These are phyloP conservation scores for Cenopis cana DNA, from an alignment of 2,888 invertebrate genomes.

Conservation along the genomic window DNA sequence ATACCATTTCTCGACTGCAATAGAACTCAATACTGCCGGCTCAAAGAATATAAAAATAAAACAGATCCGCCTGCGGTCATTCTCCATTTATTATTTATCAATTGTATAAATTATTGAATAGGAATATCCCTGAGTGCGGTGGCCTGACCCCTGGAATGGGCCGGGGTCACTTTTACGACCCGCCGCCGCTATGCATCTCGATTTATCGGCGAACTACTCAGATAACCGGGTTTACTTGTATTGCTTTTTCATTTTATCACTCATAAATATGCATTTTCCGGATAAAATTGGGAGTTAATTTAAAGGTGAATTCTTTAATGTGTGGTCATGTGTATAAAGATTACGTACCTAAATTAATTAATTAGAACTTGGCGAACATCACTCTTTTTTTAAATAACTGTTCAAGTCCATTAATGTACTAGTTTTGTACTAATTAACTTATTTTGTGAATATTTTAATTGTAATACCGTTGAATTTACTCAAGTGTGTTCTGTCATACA, in stretches of 20 bases:
- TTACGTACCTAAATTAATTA: neutral
- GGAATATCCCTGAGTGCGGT: conserved; percentile 56
- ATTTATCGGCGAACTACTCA: conserved; percentile 53
- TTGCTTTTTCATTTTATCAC: conserved; percentile 6
- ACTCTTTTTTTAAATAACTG: neutral
- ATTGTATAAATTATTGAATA: conserved; percentile 83
- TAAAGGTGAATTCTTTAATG: neutral
- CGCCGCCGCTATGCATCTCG: conserved; percentile 53
- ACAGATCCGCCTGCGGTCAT: conserved; percentile 54
- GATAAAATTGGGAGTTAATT: neutral
- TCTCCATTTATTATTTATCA: conserved; percentile 81
- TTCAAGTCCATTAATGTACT: neutral
- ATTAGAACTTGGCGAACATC: conserved; percentile 5
- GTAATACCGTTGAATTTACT: neutral
- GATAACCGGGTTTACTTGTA: conserved; percentile 42
- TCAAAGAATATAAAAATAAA: conserved; percentile 63
- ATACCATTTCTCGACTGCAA: conserved; percentile 24
- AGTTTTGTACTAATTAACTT: neutral
- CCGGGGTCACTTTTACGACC: conserved; percentile 73
- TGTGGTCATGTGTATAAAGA: neutral
- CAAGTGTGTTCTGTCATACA: no score
- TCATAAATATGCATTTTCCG: neutral
- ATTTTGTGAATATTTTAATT: no score
- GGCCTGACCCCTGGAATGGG: conserved; percentile 60
- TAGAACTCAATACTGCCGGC: conserved; percentile 39